Evolutionary conservation across 2,888 invertebrate species (phyloP), one percentile per base, ranked within the genome.

Genomic region (Drosophila maculinotata): DNA sequence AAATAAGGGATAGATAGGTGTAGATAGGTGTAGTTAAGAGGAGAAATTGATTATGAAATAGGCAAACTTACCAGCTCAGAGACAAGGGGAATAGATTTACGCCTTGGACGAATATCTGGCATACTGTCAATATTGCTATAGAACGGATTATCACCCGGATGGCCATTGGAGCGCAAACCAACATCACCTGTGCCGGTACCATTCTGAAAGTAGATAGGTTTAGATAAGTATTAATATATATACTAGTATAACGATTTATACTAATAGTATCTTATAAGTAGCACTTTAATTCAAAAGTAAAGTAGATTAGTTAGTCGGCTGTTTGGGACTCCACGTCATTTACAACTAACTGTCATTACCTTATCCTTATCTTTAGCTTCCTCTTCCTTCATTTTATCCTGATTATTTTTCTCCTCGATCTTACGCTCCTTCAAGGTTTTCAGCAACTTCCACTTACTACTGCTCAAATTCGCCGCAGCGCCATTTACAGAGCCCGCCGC

Each of bases 41-140:
- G 6, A 1, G 17, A 17, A 20, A 6, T 10, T n/a, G 2, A 20
- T n/a, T 10, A 31, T 23, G 9, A 7, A 8, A 28, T 6, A 1
- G 5, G 5, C 20, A 31, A 57, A 95, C 98, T 95, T 95, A 99
- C 99, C 95, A 99, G 94, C 93, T 99, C 99, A 68, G 99, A 99
- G 89, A 99, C 99, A 90, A 99, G 94, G 28, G 99, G 98, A 90
- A 99, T 98, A 51, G 98, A 98, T 93, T 99, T 99, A 91, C 98
- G 94, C 89, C 98, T 94, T 53, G 98, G 98, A 90, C 98, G 95
- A 92, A 99, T 99, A 92, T 99, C 99, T 48, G 99, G 99, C 97
- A 98, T 99, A 90, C 99, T 99, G 94, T 99, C 99, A 93, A 99
- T 99, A 92, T 98, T 98, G 92, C 98, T 98, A 94, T 99, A 99